Conservation (phyloP, 2,797 vertebrate genomes). For the Poeciliopsis infans region DNA sequence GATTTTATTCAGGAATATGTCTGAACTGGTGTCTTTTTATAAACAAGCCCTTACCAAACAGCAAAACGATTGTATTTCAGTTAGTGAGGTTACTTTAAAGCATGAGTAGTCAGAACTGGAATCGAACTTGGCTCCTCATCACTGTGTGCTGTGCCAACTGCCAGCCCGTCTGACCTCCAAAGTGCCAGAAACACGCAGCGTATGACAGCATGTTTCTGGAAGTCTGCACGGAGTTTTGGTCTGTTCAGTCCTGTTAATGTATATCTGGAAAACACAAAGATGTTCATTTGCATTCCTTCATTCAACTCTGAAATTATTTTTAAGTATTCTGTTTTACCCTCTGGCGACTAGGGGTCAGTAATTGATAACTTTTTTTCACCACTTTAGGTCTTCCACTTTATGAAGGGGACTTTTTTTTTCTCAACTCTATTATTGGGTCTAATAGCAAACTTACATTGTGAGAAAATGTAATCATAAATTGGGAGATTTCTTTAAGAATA, state of each 20-base stretch:
- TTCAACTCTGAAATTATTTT: background rate
- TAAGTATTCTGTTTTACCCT: background rate
- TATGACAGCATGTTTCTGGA: conserved; percentile 3
- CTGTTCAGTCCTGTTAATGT: background rate
- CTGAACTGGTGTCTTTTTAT: background rate
- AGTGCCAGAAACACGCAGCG: conserved; percentile 3
- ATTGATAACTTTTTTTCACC: background rate
- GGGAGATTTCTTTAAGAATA: background rate
- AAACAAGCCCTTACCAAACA: background rate
- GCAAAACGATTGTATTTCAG: conserved; percentile 9
- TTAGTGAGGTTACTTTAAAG: conserved; percentile 5
- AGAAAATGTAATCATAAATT: background rate
- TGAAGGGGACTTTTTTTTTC: background rate
- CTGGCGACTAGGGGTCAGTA: background rate
- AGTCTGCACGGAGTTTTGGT: background rate
- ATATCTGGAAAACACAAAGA: background rate
- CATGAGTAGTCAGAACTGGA: conserved; percentile 10
- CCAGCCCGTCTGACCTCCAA: conserved; percentile 8
- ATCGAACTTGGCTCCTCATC: conserved; percentile 10
- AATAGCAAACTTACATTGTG: background rate
- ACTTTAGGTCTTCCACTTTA: background rate
- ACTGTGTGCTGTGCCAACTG: conserved; percentile 1
- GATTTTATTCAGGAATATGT: background rate
- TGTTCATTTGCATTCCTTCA: background rate
- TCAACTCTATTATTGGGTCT: background rate